These are phyloP conservation scores for Drosophila saltans DNA, from an alignment of 1,140 invertebrate species.

Conservation along the genomic window DNA sequence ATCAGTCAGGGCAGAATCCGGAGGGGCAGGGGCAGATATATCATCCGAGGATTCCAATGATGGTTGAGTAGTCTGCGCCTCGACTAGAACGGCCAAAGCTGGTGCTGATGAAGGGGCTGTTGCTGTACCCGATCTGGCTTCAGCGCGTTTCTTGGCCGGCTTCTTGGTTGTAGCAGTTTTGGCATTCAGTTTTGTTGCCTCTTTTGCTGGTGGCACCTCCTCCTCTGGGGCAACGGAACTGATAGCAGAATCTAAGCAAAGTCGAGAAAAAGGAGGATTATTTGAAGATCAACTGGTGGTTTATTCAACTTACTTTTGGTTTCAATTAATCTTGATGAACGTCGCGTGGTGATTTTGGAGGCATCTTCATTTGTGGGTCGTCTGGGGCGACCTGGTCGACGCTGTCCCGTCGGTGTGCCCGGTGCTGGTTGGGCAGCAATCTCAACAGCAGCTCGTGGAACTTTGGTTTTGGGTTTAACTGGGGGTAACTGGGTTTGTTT, in stretches of 20 bases:
- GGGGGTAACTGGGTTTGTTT: constrained; percentile 9
- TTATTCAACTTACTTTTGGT: constrained; percentile 46
- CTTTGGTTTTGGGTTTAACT: constrained; percentile 24
- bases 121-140: constrained; percentile 31
- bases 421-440: constrained; percentile 65
- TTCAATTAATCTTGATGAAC: constrained; percentile 55
- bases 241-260: not conserved
- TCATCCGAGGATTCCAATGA: constrained; percentile 25
- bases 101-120: not conserved
- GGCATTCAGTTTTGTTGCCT: not conserved
- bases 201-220: constrained; percentile 2
- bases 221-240: constrained; percentile 34
- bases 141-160: constrained; percentile 57
- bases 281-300: not conserved
- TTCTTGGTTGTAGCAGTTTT: constrained; percentile 42
- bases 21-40: not conserved
- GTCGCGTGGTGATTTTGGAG: constrained; percentile 35
- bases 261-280: not conserved
- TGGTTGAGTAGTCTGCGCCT: constrained; percentile 53
- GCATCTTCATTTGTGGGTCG: constrained; percentile 15
- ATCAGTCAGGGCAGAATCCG: constrained; percentile 11
- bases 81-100: constrained; percentile 41
- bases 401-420: not conserved
- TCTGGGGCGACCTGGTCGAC: constrained; percentile 58
- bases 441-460: constrained; percentile 48